Percentiles rank a stretch among this genome's conserved stretches.
These are phyloP conservation scores for Furcula furcula DNA, from an alignment of 2,888 invertebrate genomes.

Conservation along the genomic window DNA sequence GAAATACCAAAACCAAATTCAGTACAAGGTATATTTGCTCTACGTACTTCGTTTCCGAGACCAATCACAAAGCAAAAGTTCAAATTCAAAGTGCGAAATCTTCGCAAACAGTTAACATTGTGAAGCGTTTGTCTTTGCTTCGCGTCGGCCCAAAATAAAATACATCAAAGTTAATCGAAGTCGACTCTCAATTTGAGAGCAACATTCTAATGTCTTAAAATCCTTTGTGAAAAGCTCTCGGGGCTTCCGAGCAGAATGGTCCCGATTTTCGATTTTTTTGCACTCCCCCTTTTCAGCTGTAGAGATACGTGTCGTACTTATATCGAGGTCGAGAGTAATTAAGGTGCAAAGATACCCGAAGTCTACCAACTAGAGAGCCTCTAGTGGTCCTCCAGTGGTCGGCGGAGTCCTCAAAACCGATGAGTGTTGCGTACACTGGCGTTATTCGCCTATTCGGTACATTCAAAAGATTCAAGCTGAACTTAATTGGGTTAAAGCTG, in stretches of 20 bases:
- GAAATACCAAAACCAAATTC: neutral
- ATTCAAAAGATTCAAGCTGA: conserved; percentile 72
- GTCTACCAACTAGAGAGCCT: conserved; percentile 63
- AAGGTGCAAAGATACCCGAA: conserved; percentile 80
- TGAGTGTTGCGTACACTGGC: conserved; percentile 71
- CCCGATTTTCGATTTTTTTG: conserved; percentile 51
- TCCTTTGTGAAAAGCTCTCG: conserved; percentile 45
- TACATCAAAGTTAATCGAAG: conserved; percentile 49
- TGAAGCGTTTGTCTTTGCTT: conserved; percentile 24
- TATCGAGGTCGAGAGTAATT: conserved; percentile 68
- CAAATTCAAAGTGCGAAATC: conserved; percentile 16
- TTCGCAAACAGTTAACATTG: conserved; percentile 27
- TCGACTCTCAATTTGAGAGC: conserved; percentile 41
- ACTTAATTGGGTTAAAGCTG: conserved; percentile 64
- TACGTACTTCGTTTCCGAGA: conserved; percentile 4
- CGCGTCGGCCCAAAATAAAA: conserved; percentile 34
- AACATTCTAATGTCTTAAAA: conserved; percentile 50
- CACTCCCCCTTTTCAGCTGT: conserved; percentile 51
- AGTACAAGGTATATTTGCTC: neutral
- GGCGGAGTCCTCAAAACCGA: conserved; percentile 66
- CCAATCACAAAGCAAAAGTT: conserved; percentile 15
- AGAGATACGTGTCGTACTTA: conserved; percentile 70
- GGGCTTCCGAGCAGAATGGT: conserved; percentile 44
- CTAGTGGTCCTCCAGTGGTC: conserved; percentile 65
- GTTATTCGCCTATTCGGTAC: conserved; percentile 55